phyloP scores from a whole-genome alignment of 2,113 vertebrate genomes.

The Tychaedon coryphoeus region DNA sequence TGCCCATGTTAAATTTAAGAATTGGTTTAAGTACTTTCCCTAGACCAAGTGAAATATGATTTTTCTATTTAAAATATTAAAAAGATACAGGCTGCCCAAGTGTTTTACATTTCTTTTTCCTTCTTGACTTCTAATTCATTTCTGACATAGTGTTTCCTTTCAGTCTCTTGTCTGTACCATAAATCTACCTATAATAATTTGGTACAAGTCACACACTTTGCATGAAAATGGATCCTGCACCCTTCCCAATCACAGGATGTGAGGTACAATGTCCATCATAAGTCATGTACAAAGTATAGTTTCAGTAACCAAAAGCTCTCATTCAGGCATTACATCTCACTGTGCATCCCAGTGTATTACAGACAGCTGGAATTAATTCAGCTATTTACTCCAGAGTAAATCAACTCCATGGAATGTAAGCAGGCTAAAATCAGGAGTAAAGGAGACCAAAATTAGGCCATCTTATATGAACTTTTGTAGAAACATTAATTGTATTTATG shows the following conservation, averaged over 20 bases:
- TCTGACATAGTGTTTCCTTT: slow-evolving; percentile 60
- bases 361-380: slow-evolving; percentile 19
- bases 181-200: slow-evolving; percentile 28
- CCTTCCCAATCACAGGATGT: not conserved
- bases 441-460: not conserved
- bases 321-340: not conserved
- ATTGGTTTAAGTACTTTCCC: slow-evolving; percentile 2
- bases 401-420: not conserved
- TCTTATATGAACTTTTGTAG: not conserved
- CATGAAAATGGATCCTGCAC: slow-evolving; percentile 7
- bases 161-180: not conserved
- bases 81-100: slow-evolving; percentile 49
- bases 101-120: slow-evolving; percentile 52
- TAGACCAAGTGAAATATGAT: slow-evolving; percentile 58
- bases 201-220: not conserved
- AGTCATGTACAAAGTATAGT: not conserved
- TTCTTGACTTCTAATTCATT: slow-evolving; percentile 42
- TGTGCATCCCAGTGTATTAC: not conserved
- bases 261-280: not conserved
- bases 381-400: not conserved
- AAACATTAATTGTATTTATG: not conserved
- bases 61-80: slow-evolving; percentile 56
- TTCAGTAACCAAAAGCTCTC: not conserved
- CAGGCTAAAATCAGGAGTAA: not conserved
- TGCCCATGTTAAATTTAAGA: slow-evolving; percentile 31